A percentile compares a stretch with the other conserved stretches of the same genome.
These are phyloP conservation scores for Unio pictorum DNA, from an alignment of 2,888 invertebrate species.

Conservation along the genomic window DNA sequence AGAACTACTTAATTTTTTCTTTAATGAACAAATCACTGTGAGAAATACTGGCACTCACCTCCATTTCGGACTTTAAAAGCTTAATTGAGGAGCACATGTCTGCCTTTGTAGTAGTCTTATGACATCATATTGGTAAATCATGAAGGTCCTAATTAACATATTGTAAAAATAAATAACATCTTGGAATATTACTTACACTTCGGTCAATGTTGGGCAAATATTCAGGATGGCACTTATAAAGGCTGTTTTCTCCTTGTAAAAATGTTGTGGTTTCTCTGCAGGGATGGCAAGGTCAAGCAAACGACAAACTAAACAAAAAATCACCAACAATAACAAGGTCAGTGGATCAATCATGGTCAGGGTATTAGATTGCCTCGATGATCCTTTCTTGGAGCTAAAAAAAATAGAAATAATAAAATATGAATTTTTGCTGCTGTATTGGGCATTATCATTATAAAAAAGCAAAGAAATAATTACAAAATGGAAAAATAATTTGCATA, in stretches of 20 bases:
- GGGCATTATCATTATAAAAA: too few species aligned
- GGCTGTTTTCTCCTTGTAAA: slow-evolving; percentile 41
- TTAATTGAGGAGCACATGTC: too few species aligned
- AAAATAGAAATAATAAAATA: background rate
- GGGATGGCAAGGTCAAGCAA: slow-evolving; percentile 55
- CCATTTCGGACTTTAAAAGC: too few species aligned
- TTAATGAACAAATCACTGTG: too few species aligned
- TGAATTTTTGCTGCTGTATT: too few species aligned
- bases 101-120: background rate
- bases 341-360: slow-evolving; percentile 22
- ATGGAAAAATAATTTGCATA: too few species aligned
- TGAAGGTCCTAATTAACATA: background rate
- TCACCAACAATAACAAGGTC: slow-evolving; percentile 15
- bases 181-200: slow-evolving; percentile 53
- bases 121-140: background rate
- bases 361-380: background rate
- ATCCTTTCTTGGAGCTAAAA: background rate
- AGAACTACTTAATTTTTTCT: too few species aligned
- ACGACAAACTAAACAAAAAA: slow-evolving; percentile 38
- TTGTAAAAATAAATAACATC: background rate
- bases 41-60: too few species aligned
- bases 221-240: slow-evolving; percentile 46
- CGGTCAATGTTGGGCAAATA: slow-evolving; percentile 54
- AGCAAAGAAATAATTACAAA: too few species aligned
- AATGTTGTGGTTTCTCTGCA: slow-evolving; percentile 51